Base-by-base conservation (phyloP, 2,888 invertebrate genomes). In the Drosophila ezoana region DNA sequence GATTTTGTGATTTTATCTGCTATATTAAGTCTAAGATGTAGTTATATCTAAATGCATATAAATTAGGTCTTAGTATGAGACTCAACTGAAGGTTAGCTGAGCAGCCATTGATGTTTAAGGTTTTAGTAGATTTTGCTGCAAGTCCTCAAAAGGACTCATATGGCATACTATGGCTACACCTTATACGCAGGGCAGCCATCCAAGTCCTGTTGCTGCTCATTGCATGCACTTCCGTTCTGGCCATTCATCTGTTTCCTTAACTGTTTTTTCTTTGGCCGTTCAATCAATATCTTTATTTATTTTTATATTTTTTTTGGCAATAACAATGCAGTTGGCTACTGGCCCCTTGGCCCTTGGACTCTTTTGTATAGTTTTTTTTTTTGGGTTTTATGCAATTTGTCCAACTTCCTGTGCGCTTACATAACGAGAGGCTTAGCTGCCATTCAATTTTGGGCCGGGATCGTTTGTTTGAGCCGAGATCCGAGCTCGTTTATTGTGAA, bases 321-420 rank as follows among this genome's bases (percentile, higher is more conserved):
- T 28, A 74, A 74, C 72, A 70, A 68, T 52, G 41, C 40, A 32
- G 16, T 18, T 23, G 43, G 37, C 35, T 10, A 59, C 52, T 57
- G 41, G 56, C 40, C 48, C 16, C 47, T 60, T 16, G 44, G 52
- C 41, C 48, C 66, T 74, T 67, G 61, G 61, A 8, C 44, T 11
- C 62, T 41, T 51, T 63, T 54, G 54, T 54, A n/a, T 40, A 13
- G 60, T 49, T 14, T 61, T 14, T 49, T 49, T 14, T 61, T 14
- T 49, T 52, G 32, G 67, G 74, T 68, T 60, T 68, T 58, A 75
- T 79, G 79, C 79, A 79, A 79, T 79, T 79, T 83, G 82, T 82
- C 53, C 69, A 59, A 66, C 79, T 79, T 83, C 82, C 82, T 81
- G 82, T 83, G 45, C 66, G 57, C 78, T 70, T 64, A 59, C 45